Percentiles rank a stretch among this genome's conserved stretches.
Conservation (phyloP, 2,888 invertebrate species). For the Pecten maximus region DNA sequence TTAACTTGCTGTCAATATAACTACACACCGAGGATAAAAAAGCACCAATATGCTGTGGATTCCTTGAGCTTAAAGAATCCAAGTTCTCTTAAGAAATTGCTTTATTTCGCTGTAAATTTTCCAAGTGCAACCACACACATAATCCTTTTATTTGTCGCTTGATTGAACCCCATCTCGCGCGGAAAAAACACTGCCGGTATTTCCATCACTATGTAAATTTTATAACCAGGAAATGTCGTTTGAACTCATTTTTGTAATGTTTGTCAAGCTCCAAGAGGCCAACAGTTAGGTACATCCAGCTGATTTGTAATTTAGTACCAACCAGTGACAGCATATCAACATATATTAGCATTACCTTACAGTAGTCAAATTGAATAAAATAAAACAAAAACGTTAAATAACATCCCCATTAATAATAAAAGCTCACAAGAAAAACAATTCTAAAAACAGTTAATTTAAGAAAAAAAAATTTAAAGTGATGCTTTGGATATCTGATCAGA, state of each 20-base stretch:
- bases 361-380: background rate
- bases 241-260: background rate
- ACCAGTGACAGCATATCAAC: background rate
- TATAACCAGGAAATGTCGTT: constrained; percentile 5
- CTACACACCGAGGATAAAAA: constrained; percentile 15
- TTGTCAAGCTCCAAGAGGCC: background rate
- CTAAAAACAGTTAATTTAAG: no score
- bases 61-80: background rate
- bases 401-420: background rate
- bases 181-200: constrained; percentile 19
- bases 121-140: constrained; percentile 35
- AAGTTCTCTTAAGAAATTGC: constrained; percentile 25
- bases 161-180: constrained; percentile 5
- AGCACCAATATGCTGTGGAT: constrained; percentile 25
- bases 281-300: background rate
- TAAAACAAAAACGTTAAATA: background rate
- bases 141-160: constrained; percentile 23
- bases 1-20: constrained; percentile 28
- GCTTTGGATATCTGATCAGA: background rate
- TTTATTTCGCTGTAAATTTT: constrained; percentile 30
- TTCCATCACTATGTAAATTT: constrained; percentile 35
- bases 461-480: background rate
- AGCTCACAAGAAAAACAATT: background rate
- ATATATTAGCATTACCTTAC: background rate
- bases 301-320: background rate